Base-by-base conservation (phyloP, 2,888 invertebrate genomes). In the Pheosia tremula region DNA sequence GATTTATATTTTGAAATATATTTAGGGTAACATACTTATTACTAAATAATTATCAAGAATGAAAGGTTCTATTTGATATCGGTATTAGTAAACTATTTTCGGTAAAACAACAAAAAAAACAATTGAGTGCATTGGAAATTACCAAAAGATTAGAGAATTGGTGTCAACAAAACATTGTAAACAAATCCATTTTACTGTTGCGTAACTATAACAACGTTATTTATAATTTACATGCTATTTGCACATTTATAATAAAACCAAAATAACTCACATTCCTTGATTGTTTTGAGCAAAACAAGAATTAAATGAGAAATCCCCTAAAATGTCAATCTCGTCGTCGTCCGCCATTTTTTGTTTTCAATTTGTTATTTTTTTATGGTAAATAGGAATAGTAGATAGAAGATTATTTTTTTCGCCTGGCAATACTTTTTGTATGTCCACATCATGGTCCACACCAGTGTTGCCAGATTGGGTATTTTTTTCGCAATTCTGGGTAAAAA, bases 301-400 rank as follows among this genome's bases (percentile, higher is more conserved):
- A 90, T 96, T 95, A 84, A 96, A 94, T 68, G 95, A 95, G 85
- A 96, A 96, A 91, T 96, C 96, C 68, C 96, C 96, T 75, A 96
- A 91, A 82, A 96, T 91, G 89, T 96, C 96, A 81, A 96, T 95
- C 90, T 96, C 96, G 73, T 96, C 96, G 60, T 96, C 96, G 72
- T 96, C 96, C 77, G 95, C 95, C 95, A 96, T 96, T 78, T 86
- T 89, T 77, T 53, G 65, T 73, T 72, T 66, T 73, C 75, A 71
- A 57, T 50, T 60, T 60, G 56, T 8, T 11, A 4, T 56, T n/a
- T 56, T 41, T n/a, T 56, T 6, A 37, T 10, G 5, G 10, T 49
- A 7, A 8, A 41, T 24, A 41, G 41, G 3, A 41, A 41, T 41
- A 41, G 41, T 7, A 5, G 3, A 45, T 45, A 8, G 10, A 41